Conservation (phyloP, 2,113 vertebrate genomes). For the Australoheros scitulus region DNA sequence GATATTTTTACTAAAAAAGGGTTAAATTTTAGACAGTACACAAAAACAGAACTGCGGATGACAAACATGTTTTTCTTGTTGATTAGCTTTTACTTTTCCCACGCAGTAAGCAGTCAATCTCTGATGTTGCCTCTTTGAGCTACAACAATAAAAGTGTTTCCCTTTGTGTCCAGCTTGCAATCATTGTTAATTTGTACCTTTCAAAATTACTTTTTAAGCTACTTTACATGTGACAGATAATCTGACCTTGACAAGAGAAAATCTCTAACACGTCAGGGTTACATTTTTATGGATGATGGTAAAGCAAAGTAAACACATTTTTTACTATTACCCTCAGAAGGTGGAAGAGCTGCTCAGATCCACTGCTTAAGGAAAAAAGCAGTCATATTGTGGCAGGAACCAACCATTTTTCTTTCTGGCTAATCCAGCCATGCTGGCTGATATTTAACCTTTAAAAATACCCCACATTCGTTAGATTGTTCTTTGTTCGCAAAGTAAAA, state of each 20-base stretch:
- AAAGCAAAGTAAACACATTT: not conserved
- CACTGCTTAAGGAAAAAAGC: not conserved
- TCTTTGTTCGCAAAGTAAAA: not conserved
- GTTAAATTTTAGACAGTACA: not conserved
- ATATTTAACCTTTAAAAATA: not conserved
- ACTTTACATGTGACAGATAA: not conserved
- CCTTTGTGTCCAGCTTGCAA: not conserved
- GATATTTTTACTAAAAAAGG: not conserved
- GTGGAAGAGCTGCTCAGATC: not conserved
- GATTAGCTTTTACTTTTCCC: not conserved
- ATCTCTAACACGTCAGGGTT: too few relatives aligned
- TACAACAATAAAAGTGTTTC: not conserved
- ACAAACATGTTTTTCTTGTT: not conserved
- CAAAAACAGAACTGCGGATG: not conserved
- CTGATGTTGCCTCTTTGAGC: not conserved
- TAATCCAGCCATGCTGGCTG: not conserved
- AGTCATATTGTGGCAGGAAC: not conserved
- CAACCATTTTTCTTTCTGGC: not conserved
- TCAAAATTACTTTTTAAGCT: not conserved
- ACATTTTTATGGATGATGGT: not conserved
- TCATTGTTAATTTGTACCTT: not conserved
- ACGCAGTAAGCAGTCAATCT: not conserved
- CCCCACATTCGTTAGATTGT: not conserved
- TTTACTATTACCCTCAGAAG: not conserved
- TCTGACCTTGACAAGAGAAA: not conserved